Conservation (phyloP, 1,140 invertebrate genomes). For the Philotrypesis tridentata region DNA sequence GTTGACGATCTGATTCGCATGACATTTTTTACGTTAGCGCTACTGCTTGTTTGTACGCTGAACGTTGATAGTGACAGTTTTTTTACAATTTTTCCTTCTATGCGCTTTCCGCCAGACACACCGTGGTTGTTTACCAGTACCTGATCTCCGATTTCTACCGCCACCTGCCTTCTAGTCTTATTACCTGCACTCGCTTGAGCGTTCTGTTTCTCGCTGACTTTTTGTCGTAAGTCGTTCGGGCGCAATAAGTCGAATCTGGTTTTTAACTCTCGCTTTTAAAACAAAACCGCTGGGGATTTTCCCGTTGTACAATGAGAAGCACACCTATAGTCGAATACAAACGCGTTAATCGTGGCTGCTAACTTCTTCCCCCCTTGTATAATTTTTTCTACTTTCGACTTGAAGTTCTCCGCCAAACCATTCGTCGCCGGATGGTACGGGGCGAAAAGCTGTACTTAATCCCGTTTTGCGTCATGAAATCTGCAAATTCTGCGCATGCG, state of each 20-base stretch:
- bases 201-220: neutral
- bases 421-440: slow-evolving; percentile 63
- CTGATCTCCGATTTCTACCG: no score
- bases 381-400: slow-evolving; percentile 59
- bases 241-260: slow-evolving; percentile 40
- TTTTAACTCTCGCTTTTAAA: slow-evolving; percentile 35
- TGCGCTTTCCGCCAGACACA: no score
- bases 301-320: slow-evolving; percentile 41
- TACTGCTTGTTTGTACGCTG: no score
- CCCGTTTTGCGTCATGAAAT: slow-evolving; percentile 56
- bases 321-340: slow-evolving; percentile 17
- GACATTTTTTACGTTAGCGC: no score
- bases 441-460: slow-evolving; percentile 60
- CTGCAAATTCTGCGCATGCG: slow-evolving; percentile 52
- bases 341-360: slow-evolving; percentile 21
- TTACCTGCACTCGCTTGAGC: neutral
- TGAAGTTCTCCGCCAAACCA: slow-evolving; percentile 62
- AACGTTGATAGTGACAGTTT: neutral
- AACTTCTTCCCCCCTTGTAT: slow-evolving; percentile 42
- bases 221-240: neutral
- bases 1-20: no score
- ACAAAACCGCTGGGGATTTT: slow-evolving; percentile 23
- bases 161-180: neutral
- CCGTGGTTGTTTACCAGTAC: no score
- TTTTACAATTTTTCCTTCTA: no score